Base-by-base conservation (phyloP, 2,888 invertebrate species). In the Vanessa cardui region DNA sequence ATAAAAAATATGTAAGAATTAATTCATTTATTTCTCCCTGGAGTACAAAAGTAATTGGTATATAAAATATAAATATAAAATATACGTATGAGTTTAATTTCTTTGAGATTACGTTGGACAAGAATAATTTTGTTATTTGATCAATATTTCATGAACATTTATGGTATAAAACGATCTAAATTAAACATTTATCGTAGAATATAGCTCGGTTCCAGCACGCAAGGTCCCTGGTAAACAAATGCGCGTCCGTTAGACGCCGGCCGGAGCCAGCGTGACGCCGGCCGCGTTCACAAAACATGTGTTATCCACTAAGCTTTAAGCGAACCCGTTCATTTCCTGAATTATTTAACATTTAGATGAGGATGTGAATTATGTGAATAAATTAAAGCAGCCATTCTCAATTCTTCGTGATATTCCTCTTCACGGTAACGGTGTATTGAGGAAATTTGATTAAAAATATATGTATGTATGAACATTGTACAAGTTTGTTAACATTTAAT, bases 221-320 rank as follows among this genome's bases (percentile, higher is more conserved):
- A 50, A 39, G 31, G 46, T 31, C 58, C 18, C 31, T 12, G 21
- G 61, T 60, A 58, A 62, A 68, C 60, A 59, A 44, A 63, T 68
- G 54, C 54, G 45, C 46, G 46, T 54, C 31, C 59, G 49, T 60
- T 59, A 59, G 44, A 47, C 39, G 59, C 56, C n/a, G 56, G 33
- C 39, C 33, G 18, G 56, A 56, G 63, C 47, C 67, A 68, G 67
- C 67, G 63, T 68, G 67, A 68, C 67, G 67, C 67, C 67, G 44
- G 33, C 58, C 7, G 39, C 21, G 59, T 47, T 64, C 59, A 47
- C 33, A n/a, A 45, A 64, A 64, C 66, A 68, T 52, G 54, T 54
- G 68, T 64, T 47, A 60, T 58, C 63, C 59, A 54, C 59, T 60
- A 54, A 56, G 59, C 33, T 56, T 18, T 39, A 56, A 56, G 33